Evolutionary conservation across 2,888 invertebrate species (phyloP).

Genomic region (Drosophila nigricruria): DNA sequence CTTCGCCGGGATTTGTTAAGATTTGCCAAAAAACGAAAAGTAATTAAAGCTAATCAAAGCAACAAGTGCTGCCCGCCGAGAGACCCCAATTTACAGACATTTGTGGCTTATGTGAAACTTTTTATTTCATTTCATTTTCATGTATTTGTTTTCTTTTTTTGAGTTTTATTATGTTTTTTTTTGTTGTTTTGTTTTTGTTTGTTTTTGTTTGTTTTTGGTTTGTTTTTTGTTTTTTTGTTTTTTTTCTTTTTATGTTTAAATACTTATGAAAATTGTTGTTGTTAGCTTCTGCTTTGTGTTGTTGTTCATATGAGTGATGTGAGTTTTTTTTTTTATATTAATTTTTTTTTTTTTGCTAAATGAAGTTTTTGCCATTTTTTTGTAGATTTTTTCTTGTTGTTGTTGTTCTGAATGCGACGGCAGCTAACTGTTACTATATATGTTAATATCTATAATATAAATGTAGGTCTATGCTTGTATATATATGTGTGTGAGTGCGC

Average conservation of each 20-base stretch:
- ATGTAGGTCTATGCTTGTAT: slow-evolving; percentile 61
- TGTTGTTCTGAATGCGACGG: slow-evolving; percentile 59
- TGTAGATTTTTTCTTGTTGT: slow-evolving; percentile 59
- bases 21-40: background rate
- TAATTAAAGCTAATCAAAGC: slow-evolving; percentile 43
- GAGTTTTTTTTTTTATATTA: slow-evolving; percentile 50
- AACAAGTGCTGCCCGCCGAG: slow-evolving; percentile 19
- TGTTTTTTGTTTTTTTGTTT: slow-evolving; percentile 41
- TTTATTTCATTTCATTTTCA: slow-evolving; percentile 80
- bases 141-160: slow-evolving; percentile 57
- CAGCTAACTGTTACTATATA: slow-evolving; percentile 72
- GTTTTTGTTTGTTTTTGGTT: slow-evolving; percentile 47
- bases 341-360: slow-evolving; percentile 57
- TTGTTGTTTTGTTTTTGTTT: slow-evolving; percentile 12
- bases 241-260: slow-evolving; percentile 65
- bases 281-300: slow-evolving; percentile 64
- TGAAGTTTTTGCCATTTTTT: slow-evolving; percentile 77
- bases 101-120: slow-evolving; percentile 73
- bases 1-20: background rate
- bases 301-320: slow-evolving; percentile 64
- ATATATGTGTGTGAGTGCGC: slow-evolving; percentile 26
- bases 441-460: slow-evolving; percentile 65
- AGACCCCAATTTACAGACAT: slow-evolving; percentile 18
- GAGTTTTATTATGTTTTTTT: slow-evolving; percentile 37
- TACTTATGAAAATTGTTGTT: slow-evolving; percentile 72